Conservation (phyloP, 1,140 invertebrate genomes). For the Diorhabda sublineata region DNA sequence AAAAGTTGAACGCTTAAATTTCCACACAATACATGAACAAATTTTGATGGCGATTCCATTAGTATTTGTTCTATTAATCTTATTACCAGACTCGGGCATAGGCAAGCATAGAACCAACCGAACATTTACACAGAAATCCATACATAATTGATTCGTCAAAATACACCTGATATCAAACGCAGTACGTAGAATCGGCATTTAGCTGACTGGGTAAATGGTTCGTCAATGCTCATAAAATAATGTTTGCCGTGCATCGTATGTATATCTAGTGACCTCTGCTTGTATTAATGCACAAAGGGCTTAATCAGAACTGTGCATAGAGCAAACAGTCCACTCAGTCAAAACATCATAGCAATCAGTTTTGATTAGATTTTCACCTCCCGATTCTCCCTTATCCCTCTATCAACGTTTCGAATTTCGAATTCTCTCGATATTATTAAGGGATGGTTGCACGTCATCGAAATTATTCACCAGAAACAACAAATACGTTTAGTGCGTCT, state of each 20-base stretch:
- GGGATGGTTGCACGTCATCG: not conserved
- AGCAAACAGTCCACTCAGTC: constrained; percentile 42
- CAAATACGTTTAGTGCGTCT: constrained; percentile 2
- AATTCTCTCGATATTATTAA: constrained; percentile 10
- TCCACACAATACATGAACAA: too few relatives aligned
- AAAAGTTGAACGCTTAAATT: too few relatives aligned
- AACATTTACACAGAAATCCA: not conserved
- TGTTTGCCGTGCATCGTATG: constrained; percentile 31
- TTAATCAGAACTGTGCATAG: constrained; percentile 42
- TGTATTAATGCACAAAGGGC: constrained; percentile 43
- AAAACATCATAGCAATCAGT: constrained; percentile 46
- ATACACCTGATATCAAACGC: constrained; percentile 6
- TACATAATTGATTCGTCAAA: not conserved
- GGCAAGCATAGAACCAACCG: not conserved
- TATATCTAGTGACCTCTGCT: constrained; percentile 32
- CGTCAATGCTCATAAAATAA: constrained; percentile 25
- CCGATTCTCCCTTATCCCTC: not conserved
- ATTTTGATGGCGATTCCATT: too few relatives aligned
- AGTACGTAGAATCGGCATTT: constrained; percentile 22
- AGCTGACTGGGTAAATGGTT: constrained; percentile 31
- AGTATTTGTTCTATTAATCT: too few relatives aligned
- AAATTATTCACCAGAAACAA: not conserved
- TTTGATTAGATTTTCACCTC: constrained; percentile 43
- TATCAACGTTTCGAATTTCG: not conserved
- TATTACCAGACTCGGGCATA: not conserved